A percentile compares a stretch with the other conserved stretches of the same genome.
Evolutionary conservation across 2,113 vertebrate species (phyloP).

Genomic region (Ceuthmochares aereus): DNA sequence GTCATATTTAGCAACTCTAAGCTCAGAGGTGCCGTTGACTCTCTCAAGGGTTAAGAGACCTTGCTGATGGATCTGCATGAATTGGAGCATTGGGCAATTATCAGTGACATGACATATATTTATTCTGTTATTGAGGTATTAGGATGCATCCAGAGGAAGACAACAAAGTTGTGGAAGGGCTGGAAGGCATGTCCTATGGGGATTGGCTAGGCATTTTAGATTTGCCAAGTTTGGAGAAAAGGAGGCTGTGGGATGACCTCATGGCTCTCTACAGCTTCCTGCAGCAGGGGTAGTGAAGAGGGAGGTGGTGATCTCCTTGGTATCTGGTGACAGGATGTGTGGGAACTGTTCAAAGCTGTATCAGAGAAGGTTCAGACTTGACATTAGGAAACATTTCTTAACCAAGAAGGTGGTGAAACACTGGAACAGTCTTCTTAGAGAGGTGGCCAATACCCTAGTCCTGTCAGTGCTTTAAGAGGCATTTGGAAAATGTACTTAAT

Average conservation of each 20-base stretch:
- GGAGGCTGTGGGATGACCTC: background rate
- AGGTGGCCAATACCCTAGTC: background rate
- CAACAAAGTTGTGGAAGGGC: background rate
- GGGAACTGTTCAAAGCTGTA: background rate
- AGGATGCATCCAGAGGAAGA: background rate
- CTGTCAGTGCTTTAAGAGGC: background rate
- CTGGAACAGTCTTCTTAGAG: background rate
- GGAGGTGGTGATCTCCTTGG: background rate
- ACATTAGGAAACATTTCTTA: background rate
- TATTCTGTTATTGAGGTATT: background rate
- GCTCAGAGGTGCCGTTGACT: background rate
- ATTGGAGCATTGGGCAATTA: background rate
- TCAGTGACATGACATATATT: background rate
- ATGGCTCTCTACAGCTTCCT: background rate
- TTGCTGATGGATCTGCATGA: background rate
- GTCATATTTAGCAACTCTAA: background rate
- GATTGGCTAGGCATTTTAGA: background rate
- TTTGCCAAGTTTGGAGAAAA: background rate
- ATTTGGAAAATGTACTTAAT: background rate
- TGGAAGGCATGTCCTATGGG: background rate
- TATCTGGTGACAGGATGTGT: accelerated
- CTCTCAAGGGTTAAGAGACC: background rate
- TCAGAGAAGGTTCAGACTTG: background rate
- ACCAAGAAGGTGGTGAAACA: background rate
- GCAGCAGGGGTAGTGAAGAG: background rate